Evolutionary conservation across 2,113 vertebrate species (phyloP).

Genomic region (Odontesthes bonariensis): DNA sequence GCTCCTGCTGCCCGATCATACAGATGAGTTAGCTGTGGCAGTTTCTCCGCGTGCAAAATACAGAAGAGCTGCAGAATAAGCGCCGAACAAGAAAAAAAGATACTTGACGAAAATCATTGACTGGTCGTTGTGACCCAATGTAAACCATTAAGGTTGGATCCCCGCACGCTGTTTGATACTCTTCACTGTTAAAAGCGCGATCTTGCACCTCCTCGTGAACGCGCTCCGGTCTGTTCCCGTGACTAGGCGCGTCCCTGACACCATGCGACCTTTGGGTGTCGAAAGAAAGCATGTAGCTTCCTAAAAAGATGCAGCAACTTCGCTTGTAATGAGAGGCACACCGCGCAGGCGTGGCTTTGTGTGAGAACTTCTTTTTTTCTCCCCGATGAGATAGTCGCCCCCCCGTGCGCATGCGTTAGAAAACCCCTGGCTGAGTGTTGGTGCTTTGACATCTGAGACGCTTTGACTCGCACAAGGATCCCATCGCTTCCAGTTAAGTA

Average conservation of each 20-base stretch:
- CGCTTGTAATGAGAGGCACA: constrained; percentile 70
- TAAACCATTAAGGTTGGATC: constrained; percentile 77
- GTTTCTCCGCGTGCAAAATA: constrained; percentile 73
- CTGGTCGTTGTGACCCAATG: constrained; percentile 74
- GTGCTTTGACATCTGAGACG: constrained; percentile 63
- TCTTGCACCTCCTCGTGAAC: constrained; percentile 82
- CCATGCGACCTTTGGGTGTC: constrained; percentile 83
- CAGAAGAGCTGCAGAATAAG: constrained; percentile 61
- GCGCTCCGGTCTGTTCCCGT: constrained; percentile 80
- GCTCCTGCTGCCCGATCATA: constrained; percentile 84
- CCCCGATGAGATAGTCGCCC: constrained; percentile 61
- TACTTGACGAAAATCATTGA: constrained; percentile 70
- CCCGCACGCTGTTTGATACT: constrained; percentile 80
- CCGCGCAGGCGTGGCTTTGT: constrained; percentile 83
- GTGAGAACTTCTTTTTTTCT: constrained; percentile 73
- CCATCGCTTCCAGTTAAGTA: constrained; percentile 32
- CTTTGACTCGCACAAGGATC: constrained; percentile 64
- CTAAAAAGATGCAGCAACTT: constrained; percentile 81
- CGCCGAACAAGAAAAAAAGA: constrained; percentile 36
- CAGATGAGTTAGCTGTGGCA: constrained; percentile 80
- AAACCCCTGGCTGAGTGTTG: constrained; percentile 68
- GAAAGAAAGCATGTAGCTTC: constrained; percentile 82
- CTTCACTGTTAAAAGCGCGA: constrained; percentile 80
- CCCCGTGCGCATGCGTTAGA: constrained; percentile 73
- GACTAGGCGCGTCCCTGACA: constrained; percentile 83